phyloP scores from a whole-genome alignment of 2,113 vertebrate species.

The Syngnathoides biaculeatus region DNA sequence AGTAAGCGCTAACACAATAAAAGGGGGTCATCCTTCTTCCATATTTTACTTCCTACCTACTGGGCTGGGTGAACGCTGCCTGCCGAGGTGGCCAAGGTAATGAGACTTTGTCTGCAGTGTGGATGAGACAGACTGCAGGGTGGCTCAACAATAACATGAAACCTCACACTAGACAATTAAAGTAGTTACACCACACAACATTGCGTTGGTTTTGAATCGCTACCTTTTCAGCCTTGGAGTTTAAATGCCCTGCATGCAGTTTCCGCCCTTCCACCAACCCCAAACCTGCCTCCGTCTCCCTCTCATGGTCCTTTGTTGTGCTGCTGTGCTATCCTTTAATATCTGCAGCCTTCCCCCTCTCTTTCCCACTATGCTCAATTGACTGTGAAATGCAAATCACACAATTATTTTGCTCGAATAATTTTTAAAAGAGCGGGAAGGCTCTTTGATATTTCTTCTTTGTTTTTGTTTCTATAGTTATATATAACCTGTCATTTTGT shows the following conservation, averaged over 20 bases:
- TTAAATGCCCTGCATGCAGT: constrained; percentile 81
- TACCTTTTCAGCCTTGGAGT: constrained; percentile 78
- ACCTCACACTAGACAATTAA: constrained; percentile 65
- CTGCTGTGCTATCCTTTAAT: constrained; percentile 70
- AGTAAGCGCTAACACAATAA: constrained; percentile 23
- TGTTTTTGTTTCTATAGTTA: constrained; percentile 53
- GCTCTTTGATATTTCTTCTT: constrained; percentile 64
- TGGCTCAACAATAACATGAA: constrained; percentile 45
- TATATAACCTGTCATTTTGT: constrained; percentile 48
- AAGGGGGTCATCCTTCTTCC: constrained; percentile 32
- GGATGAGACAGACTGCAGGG: constrained; percentile 59
- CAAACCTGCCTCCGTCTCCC: constrained; percentile 67
- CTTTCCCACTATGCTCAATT: constrained; percentile 19
- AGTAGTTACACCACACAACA: constrained; percentile 40
- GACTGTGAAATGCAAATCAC: constrained; percentile 11
- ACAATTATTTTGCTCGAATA: not conserved
- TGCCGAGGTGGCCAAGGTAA: constrained; percentile 62
- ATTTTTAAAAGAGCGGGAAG: constrained; percentile 58
- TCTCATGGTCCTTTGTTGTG: constrained; percentile 72
- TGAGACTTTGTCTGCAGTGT: constrained; percentile 40
- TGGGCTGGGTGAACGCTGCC: constrained; percentile 43
- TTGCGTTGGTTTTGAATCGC: constrained; percentile 67
- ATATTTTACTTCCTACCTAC: constrained; percentile 42
- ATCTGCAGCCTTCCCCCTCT: constrained; percentile 69
- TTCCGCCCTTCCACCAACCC: constrained; percentile 31